Conservation (phyloP, 1,140 invertebrate genomes). For the Euborellia annulipes region DNA sequence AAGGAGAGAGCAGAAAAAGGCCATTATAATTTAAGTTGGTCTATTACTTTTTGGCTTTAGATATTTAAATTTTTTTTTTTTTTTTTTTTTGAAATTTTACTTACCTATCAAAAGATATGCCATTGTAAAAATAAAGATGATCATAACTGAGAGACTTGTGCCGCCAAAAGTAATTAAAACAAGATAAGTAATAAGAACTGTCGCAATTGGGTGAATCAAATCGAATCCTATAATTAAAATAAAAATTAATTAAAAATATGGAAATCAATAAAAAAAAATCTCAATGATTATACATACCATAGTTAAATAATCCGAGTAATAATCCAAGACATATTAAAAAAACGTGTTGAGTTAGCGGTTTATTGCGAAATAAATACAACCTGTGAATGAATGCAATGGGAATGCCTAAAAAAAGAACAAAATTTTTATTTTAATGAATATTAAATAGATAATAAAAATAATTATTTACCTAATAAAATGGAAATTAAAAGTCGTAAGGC, state of each 20-base stretch:
- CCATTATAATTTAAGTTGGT: no score
- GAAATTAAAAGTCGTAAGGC: constrained; percentile 51
- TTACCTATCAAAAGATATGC: constrained; percentile 46
- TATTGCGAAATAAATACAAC: constrained; percentile 34
- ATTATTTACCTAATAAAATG: constrained; percentile 41
- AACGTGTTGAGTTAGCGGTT: constrained; percentile 44
- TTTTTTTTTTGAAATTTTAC: no score
- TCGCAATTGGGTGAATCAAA: constrained; percentile 51
- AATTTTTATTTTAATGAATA: constrained; percentile 8
- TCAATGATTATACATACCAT: constrained; percentile 38
- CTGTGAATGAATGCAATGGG: constrained; percentile 58
- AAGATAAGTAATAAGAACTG: constrained; percentile 50
- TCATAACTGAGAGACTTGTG: constrained; percentile 37
- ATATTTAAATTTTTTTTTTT: no score
- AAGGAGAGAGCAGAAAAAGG: no score
- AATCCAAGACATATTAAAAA: constrained; percentile 57
- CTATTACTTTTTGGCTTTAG: no score
- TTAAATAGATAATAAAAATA: constrained; percentile 2
- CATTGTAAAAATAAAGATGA: constrained; percentile 71
- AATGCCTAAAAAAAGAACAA: constrained; percentile 49
- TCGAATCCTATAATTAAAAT: constrained; percentile 29
- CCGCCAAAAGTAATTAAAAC: constrained; percentile 39
- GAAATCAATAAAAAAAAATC: no score
- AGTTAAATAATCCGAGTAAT: constrained; percentile 63
- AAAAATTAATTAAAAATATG: no score